Base-by-base conservation (phyloP, 2,797 vertebrate species). In the Gadopsis bispinosus region DNA sequence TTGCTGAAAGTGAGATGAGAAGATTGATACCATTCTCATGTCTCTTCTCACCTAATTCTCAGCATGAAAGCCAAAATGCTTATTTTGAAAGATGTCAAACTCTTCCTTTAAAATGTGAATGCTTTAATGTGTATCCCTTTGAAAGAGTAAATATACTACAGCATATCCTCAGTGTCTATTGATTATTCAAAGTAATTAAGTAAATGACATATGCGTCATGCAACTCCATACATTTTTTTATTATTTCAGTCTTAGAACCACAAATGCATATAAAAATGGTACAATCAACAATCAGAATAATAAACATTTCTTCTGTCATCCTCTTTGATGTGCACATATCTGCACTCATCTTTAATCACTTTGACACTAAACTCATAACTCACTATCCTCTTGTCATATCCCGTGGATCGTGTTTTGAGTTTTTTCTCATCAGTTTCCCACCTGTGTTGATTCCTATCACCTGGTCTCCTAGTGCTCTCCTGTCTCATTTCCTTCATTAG, bases 291-390 rank as follows among this genome's bases (percentile, higher is more conserved):
- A 13, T 4, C 33, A 58, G 37, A 54, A 62, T 17, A 50, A 70
- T 31, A 35, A 26, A 63, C 9, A 33, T 45, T 54, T 65, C 41
- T n/a, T 16, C 31, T 47, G 8, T 47, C 13, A 51, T 16, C 11
- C 19, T n/a, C 11, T 20, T 26, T 69, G 51, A 68, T 26, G 11
- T 14, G 29, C 20, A 62, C 58, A 7, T 41, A 6, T 33, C 11
- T 14, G 29, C 20, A 62, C 62, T 66, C 26, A 53, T 17, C 47
- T 43, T 76, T 50, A 50, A 79, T 56, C 58, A 56, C 31, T 59
- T 13, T 58, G 37, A 68, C 51, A 5, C 16, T 43, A 37, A 81
- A 73, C 41, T 67, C 16, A 75, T 59, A 26, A 26, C 26, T 26
- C 26, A 26, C 26, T 26, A 26, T 26, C 26, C 26, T 26, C 26